Evolutionary conservation across 2,888 invertebrate species (phyloP), one percentile per base, ranked within the genome.

Genomic region (Drosophila aldrichi): DNA sequence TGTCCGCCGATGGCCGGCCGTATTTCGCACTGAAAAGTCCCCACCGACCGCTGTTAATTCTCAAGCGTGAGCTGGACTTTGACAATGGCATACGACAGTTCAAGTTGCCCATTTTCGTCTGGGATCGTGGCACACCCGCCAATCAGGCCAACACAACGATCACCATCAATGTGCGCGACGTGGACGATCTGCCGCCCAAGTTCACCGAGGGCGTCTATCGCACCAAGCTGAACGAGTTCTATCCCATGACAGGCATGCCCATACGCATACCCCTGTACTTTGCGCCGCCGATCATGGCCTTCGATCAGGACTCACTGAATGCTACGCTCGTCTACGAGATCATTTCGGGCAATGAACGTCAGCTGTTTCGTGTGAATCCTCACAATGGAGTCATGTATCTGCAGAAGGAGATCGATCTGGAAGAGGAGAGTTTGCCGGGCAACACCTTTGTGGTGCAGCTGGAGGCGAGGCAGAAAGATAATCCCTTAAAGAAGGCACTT

Each of bases 41-140:
- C 4, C 97, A 97, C 91, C 95, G 96, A 65, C 96, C 97, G 0
- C 94, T 95, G 20, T 93, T 97, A n/a, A 94, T 97, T 54, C 93
- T 97, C 36, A 95, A 95, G 74, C 95, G 95, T 74, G 94, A 96
- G 0, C 92, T 97, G 78, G 97, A 97, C 92, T 97, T 95, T 89
- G 97, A 97, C 91, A 94, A 94, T 25, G 97, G 97, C 1, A 96
- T 97, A 82, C 94, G 95, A 41, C 95, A 96, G 84, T 97, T 97
- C 88, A 92, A 94, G 58, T 93, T 97, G 58, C 95, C 95, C 5
- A 93, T 97, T 34, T 95, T 96, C 79, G 97, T 97, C 46, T 95
- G 96, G 90, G 97, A 97, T 92, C 95, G 97, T 10, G 97, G 97
- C 0, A 94, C 95, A 0, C 97, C 97, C 0, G 95, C 96, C 4